Conservation (phyloP, 2,797 vertebrate genomes). For the Botia kubotai region DNA sequence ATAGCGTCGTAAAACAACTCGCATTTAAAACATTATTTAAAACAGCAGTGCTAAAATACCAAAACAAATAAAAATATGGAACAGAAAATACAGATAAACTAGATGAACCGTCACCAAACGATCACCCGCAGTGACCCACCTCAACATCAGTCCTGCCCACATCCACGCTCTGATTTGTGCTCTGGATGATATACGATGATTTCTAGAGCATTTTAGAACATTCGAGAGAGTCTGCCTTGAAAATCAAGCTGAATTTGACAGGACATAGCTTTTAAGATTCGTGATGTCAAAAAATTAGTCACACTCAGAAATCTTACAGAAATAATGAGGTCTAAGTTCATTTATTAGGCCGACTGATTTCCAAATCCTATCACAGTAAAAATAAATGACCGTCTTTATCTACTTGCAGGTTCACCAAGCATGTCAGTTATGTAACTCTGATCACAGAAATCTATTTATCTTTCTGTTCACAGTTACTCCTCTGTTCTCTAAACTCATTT, state of each 20-base stretch:
- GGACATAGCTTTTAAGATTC: background rate
- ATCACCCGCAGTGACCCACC: too few species aligned
- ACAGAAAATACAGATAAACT: too few species aligned
- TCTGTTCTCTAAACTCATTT: constrained; percentile 27
- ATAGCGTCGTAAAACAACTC: too few species aligned
- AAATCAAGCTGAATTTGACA: background rate
- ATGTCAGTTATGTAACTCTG: constrained; percentile 34
- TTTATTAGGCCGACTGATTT: constrained; percentile 45
- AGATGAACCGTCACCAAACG: too few species aligned
- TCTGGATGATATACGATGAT: background rate
- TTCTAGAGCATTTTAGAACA: background rate
- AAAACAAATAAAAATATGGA: too few species aligned
- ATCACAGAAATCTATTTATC: constrained; percentile 48
- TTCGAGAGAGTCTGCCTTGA: background rate
- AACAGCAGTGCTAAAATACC: too few species aligned
- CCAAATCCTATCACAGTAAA: constrained; percentile 44
- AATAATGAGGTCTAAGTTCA: constrained; percentile 41
- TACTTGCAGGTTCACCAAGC: background rate
- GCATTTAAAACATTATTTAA: too few species aligned
- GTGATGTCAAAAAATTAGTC: background rate
- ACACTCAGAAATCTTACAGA: background rate
- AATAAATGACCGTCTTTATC: constrained; percentile 48
- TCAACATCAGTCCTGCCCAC: background rate
- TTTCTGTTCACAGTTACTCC: constrained; percentile 25
- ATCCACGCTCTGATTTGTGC: background rate